These are phyloP conservation scores for Physella acuta DNA, from an alignment of 1,140 invertebrate species.

Conservation along the genomic window DNA sequence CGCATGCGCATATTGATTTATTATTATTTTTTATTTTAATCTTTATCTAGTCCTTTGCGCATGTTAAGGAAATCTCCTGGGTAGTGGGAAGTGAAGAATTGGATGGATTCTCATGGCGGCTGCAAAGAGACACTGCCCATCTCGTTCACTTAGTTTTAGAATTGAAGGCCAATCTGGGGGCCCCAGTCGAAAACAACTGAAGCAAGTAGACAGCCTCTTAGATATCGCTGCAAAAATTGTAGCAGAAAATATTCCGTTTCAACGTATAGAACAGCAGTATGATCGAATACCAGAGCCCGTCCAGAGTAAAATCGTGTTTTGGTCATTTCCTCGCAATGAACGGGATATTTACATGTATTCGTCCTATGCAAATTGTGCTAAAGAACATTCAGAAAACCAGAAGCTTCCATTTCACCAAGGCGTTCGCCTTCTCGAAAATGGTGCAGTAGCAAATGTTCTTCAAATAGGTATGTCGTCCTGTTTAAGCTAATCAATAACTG, in stretches of 20 bases:
- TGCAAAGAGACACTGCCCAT: slow-evolving; percentile 58
- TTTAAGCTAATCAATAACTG: too few relatives aligned
- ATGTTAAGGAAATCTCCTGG: slow-evolving; percentile 44
- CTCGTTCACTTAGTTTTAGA: slow-evolving; percentile 40
- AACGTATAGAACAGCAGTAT: slow-evolving; percentile 82
- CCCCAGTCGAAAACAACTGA: slow-evolving; percentile 46
- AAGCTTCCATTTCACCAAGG: slow-evolving; percentile 83
- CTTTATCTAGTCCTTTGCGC: slow-evolving; percentile 31
- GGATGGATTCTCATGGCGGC: slow-evolving; percentile 60
- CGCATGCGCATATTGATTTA: slow-evolving; percentile 38
- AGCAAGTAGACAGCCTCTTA: slow-evolving; percentile 67
- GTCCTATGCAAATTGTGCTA: slow-evolving; percentile 69
- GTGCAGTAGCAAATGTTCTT: slow-evolving; percentile 78
- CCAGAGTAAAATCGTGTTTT: slow-evolving; percentile 82
- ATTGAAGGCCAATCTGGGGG: slow-evolving; percentile 38
- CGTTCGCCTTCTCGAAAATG: slow-evolving; percentile 76
- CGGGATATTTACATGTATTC: slow-evolving; percentile 87
- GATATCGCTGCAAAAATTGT: slow-evolving; percentile 82
- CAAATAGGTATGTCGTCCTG: slow-evolving; percentile 93
- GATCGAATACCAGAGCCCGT: slow-evolving; percentile 85
- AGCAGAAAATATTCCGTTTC: slow-evolving; percentile 81
- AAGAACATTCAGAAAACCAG: slow-evolving; percentile 67
- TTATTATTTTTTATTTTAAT: slow-evolving; percentile 27
- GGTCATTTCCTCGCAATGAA: slow-evolving; percentile 84
- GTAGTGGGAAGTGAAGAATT: slow-evolving; percentile 34